Base-by-base conservation (phyloP, 35 echinoderm and acorn worm species). In the Patiria miniata region DNA sequence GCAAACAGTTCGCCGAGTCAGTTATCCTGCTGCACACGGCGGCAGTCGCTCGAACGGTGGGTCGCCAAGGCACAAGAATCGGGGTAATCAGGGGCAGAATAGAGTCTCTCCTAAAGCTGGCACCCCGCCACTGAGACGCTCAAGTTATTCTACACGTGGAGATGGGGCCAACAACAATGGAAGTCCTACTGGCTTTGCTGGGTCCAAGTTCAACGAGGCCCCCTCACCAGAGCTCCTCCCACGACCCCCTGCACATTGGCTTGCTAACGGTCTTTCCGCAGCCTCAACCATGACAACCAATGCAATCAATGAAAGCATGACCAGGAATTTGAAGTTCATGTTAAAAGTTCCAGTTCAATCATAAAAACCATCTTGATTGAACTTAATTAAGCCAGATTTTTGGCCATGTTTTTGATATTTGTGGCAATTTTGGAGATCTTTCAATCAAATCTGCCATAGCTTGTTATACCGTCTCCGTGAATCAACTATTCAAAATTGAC, bases 231-330 rank as follows among this genome's bases (percentile, higher is more conserved):
- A 73, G 3, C 65, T 73, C 34, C 65, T 73, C 21, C 65, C 65
- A 0, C 23, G 14, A 34, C 65, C 65, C 26, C 65, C 65, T 73
- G 65, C 65, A 7, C 65, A 73, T 9, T 73, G 65, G 65, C 26
- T 73, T 14, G 26, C 65, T 14, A 30, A 23, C 29, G 7, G 29
- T 36, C 65, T 73, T 32, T 36, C 65, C 65, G 0, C 34, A 23
- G 9, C 26, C 34, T 12, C 65, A 32, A 73, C 2, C 30, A 47
- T 47, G 42, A 12, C 42, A 47, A 47, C 4, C 12, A 47, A 47
- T 47, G 26, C 65, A 73, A 73, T 73, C 65, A 73, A 73, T 34
- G 26, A 73, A 73, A 73, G 65, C 65, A 26, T 73, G 65, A 73
- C 65, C 65, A 30, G 1, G 29, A 26, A 73, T 23, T 73, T 73